Evolutionary conservation across 2,888 invertebrate genomes (phyloP).

Genomic region (Limnephilus auricula): DNA sequence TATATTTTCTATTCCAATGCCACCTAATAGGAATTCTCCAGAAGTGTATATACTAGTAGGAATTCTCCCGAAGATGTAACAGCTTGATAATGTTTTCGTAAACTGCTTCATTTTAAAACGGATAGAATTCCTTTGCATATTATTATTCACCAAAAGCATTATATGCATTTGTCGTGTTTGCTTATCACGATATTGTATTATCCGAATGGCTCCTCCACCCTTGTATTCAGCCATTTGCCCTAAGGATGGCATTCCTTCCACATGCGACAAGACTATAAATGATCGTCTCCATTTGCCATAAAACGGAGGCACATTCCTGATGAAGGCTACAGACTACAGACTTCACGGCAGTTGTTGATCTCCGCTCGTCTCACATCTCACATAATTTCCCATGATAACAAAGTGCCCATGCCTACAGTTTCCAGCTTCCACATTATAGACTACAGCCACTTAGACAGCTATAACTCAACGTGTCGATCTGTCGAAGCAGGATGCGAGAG

Average conservation of each 20-base stretch:
- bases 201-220: neutral
- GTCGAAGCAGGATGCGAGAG: neutral
- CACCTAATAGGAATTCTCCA: neutral
- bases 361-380: neutral
- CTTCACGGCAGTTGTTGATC: neutral
- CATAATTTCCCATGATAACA: neutral
- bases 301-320: neutral
- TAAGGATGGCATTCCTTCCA: neutral
- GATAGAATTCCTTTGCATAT: neutral
- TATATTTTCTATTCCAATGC: neutral
- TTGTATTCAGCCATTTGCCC: neutral
- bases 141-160: neutral
- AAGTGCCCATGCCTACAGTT: neutral
- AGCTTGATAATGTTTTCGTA: neutral
- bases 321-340: neutral
- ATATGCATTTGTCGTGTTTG: neutral
- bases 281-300: constrained; percentile 22
- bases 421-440: neutral
- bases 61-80: neutral
- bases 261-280: constrained; percentile 9
- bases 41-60: neutral
- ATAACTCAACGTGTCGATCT: constrained; percentile 7
- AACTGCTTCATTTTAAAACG: neutral
- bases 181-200: neutral
- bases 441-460: neutral